Evolutionary conservation across 2,113 vertebrate species (phyloP).

Genomic region (Eurypyga helias): DNA sequence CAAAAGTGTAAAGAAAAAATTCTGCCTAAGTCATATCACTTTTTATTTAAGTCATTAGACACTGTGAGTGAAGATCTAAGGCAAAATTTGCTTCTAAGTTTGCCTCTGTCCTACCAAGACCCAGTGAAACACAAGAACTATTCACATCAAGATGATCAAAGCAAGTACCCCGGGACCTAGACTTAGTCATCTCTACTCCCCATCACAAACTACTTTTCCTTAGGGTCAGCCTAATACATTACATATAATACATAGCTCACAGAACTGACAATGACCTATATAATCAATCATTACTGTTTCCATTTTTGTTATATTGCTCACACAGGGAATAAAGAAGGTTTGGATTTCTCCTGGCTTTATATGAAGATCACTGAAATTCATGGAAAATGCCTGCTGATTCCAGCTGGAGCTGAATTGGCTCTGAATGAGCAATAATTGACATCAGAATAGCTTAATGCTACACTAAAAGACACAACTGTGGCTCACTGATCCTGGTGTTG

Average conservation of each 20-base stretch:
- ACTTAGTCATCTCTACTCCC: neutral
- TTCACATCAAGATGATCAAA: neutral
- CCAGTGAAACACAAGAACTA: neutral
- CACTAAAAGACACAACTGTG: neutral
- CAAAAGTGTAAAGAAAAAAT: neutral
- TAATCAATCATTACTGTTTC: neutral
- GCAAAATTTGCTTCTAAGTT: conserved; percentile 12
- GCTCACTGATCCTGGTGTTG: neutral
- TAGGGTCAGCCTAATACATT: neutral
- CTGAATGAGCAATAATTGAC: neutral
- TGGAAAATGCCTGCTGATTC: neutral
- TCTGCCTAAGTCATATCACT: neutral
- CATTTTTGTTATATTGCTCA: neutral
- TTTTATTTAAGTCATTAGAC: conserved; percentile 19
- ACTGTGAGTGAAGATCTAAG: neutral
- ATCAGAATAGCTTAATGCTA: neutral
- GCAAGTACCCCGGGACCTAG: neutral
- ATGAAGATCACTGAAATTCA: neutral
- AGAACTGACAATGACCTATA: conserved; percentile 10
- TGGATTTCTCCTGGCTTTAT: neutral
- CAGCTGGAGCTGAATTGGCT: neutral
- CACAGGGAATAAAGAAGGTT: neutral
- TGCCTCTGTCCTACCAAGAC: neutral
- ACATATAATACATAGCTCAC: neutral
- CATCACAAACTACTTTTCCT: neutral